A percentile compares a stretch with the other conserved stretches of the same genome.
Conservation (phyloP, 2,797 vertebrate genomes). For the Miichthys miiuy region DNA sequence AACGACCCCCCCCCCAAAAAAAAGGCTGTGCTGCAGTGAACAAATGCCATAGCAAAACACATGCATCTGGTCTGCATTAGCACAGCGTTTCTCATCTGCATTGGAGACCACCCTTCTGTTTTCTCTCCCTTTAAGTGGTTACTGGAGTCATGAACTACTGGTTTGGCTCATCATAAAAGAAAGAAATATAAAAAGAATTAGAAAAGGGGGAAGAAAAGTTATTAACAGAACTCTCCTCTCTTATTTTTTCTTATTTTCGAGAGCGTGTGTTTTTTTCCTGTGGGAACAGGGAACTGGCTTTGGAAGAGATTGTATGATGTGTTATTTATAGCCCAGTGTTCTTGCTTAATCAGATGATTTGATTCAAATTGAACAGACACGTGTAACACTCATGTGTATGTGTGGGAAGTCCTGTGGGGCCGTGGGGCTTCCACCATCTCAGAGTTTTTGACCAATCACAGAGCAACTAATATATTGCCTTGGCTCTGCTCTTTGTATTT, state of each 20-base stretch:
- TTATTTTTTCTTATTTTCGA: conserved; percentile 12
- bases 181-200: conserved; percentile 13
- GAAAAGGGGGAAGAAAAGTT: not conserved
- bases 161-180: conserved; percentile 70
- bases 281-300: conserved; percentile 2
- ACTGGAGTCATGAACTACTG: conserved; percentile 67
- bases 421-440: conserved; percentile 6
- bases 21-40: conserved; percentile 46
- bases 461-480: not conserved
- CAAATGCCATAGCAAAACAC: conserved; percentile 36
- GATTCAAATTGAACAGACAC: conserved; percentile 30
- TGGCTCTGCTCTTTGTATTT: conserved; percentile 19
- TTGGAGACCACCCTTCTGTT: conserved; percentile 66
- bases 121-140: conserved; percentile 66
- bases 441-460: conserved; percentile 33
- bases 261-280: conserved; percentile 15
- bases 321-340: conserved; percentile 5
- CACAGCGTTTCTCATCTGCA: conserved; percentile 54
- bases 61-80: conserved; percentile 75
- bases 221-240: not conserved
- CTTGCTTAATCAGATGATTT: conserved; percentile 15
- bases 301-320: conserved; percentile 13
- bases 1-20: conserved; percentile 23
- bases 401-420: not conserved
- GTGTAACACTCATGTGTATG: not conserved